Evolutionary conservation across 2,113 vertebrate genomes (phyloP), one percentile per base, ranked within the genome.

Genomic region (Pluvianellus socialis): DNA sequence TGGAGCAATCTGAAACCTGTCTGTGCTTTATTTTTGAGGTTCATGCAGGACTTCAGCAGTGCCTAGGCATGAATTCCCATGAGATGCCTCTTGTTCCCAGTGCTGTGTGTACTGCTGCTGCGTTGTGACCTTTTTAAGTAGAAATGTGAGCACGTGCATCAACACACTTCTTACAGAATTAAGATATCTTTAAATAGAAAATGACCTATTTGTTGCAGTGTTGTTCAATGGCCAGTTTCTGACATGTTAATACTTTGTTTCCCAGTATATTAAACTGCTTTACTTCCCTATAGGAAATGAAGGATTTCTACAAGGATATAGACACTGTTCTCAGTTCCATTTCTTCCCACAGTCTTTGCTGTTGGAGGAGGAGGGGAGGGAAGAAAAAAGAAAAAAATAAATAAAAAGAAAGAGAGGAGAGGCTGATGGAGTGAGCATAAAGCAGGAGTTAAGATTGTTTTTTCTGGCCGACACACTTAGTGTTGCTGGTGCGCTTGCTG

Each of bases 271-370:
- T 33, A 87, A 97, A 75, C 79, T 94, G 71, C 93, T 65, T 19
- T 75, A 90, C 90, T 97, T 98, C 75, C 83, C 94, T 92, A 86
- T 84, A 92, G 91, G 88, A 95, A 97, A 90, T 89, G 44, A 94
- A 94, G 88, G 91, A 92, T 96, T 97, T 95, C 74, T 79, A 90
- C 62, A 88, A 70, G 53, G 94, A 79, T 92, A 73, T 66, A 66
- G 63, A 15, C 27, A 32, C 40, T 7, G 19, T 66, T 94, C 65
- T 44, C 40, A 40, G 32, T 71, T 33, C 30, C 67, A 14, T 85
- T 87, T 90, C 94, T 97, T 96, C 91, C 88, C 91, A 97, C 67
- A 93, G 79, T 91, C 49, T 40, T 77, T 91, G 52, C 44, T 92
- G 70, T 23, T 80, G 61, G 21, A 63, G 68, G 61, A 81, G 74